Evolutionary conservation across 2,113 vertebrate species (phyloP).

Genomic region (Chinchilla lanigera): DNA sequence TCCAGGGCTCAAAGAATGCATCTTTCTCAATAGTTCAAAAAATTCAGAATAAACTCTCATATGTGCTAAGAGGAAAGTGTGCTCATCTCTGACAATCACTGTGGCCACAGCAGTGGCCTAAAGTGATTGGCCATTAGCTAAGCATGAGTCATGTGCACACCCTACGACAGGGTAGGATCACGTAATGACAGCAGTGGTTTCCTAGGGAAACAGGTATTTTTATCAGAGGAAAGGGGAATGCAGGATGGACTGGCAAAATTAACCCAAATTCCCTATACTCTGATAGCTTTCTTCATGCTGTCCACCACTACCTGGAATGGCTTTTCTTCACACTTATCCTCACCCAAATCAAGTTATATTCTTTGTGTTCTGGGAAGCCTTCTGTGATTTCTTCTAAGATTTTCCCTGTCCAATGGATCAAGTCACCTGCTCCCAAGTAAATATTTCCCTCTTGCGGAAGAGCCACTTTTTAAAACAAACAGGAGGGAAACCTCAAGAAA

Average conservation of each 20-base stretch:
- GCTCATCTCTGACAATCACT: conserved; percentile 5
- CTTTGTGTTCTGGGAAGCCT: not conserved
- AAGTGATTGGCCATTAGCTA: not conserved
- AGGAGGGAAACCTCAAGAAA: conserved; percentile 25
- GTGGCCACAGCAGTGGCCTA: not conserved
- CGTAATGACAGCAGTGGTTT: not conserved
- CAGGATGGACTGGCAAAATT: not conserved
- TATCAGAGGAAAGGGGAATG: not conserved
- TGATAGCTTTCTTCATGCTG: not conserved
- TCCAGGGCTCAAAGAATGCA: not conserved
- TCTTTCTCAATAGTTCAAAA: conserved; percentile 41
- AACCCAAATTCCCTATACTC: not conserved
- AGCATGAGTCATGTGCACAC: not conserved
- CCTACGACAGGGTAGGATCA: not conserved
- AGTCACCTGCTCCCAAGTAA: conserved; percentile 5
- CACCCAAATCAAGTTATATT: not conserved
- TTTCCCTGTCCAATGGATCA: not conserved
- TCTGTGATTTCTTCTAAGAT: conserved; percentile 20
- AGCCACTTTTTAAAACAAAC: conserved; percentile 25
- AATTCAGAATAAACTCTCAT: conserved; percentile 44
- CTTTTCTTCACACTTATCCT: conserved; percentile 31
- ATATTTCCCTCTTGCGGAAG: not conserved
- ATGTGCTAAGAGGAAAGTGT: not conserved
- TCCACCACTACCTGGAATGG: not conserved
- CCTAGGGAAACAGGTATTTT: not conserved